Evolutionary conservation across 1,140 invertebrate species (phyloP).

Genomic region (Pogonomyrmex barbatus): DNA sequence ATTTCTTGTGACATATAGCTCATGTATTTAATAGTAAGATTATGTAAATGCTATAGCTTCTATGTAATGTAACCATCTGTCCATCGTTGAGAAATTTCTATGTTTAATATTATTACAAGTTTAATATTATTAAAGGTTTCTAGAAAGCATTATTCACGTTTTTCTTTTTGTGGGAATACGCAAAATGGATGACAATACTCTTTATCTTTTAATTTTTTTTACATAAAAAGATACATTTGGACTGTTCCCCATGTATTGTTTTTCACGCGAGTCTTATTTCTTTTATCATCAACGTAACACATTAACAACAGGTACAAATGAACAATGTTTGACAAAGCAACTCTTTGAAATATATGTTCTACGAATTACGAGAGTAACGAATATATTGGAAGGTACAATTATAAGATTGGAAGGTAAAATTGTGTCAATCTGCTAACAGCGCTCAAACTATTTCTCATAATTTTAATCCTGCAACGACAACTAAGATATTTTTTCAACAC

Average conservation of each 20-base stretch:
- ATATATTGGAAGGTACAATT: neutral
- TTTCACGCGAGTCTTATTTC: too few species aligned
- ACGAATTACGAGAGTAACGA: neutral
- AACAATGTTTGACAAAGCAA: neutral
- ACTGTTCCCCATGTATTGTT: too few species aligned
- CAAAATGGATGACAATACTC: too few species aligned
- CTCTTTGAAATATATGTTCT: neutral
- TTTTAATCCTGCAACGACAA: neutral
- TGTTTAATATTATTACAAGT: neutral
- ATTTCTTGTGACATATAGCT: neutral
- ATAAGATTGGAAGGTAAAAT: too few species aligned
- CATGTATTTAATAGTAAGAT: neutral
- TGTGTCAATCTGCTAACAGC: neutral
- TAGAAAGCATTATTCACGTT: neutral
- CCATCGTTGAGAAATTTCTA: neutral
- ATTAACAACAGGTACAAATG: neutral
- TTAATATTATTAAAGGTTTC: neutral
- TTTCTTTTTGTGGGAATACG: neutral
- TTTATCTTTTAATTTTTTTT: too few species aligned
- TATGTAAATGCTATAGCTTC: neutral
- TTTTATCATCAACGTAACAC: neutral
- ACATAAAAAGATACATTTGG: too few species aligned
- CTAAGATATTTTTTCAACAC: neutral
- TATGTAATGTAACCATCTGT: neutral
- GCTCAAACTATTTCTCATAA: neutral